Evolutionary conservation across 37 sponge, comb jelly and placozoan genomes (phyloP), one percentile per base, ranked within the genome.

Genomic region (Tethya wilhelma): DNA sequence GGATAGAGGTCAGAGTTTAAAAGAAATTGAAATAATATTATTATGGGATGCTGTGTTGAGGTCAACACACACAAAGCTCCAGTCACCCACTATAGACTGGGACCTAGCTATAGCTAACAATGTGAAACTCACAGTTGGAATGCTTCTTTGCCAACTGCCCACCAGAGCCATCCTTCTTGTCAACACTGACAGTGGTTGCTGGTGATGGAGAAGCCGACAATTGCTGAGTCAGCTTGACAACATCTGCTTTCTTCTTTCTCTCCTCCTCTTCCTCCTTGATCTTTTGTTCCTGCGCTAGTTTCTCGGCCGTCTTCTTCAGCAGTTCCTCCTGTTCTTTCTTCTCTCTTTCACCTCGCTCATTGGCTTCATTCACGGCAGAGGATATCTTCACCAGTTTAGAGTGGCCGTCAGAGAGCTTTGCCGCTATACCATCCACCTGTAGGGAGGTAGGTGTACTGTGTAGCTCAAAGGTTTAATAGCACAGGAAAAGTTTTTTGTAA

Each of bases 301-400:
- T 38, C 42, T 58, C 39, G 30, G 75, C 75, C 55, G 56, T 20
- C 23, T 66, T 37, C 44, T 45, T 17, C 20, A 41, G 66, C 4
- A 59, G 66, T 17, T 44, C 28, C 68, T 79, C 43, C 53, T 78
- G n/a, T 42, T 78, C 38, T 46, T 31, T 70, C 23, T 78, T 60
- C 67, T 68, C 74, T 30, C 39, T 56, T 22, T 71, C 59, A 22
- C 67, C 80, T 49, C 58, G 38, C 73, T 68, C 38, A 23, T 74
- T 59, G 23, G 56, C 64, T 39, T 80, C 64, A 46, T 80, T 57
- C 17, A 81, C 59, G 8, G 70, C 39, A 0, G 30, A 2, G 41
- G 69, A 59, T 5, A 86, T 6, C 43, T 67, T 67, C 23, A 40
- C 69, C 26, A 81, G 64, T 25, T 33, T 32, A 4, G 82, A 62